Evolutionary conservation across 1,140 invertebrate genomes (phyloP), one percentile per base, ranked within the genome.

Genomic region (Drosophila micromelanica): DNA sequence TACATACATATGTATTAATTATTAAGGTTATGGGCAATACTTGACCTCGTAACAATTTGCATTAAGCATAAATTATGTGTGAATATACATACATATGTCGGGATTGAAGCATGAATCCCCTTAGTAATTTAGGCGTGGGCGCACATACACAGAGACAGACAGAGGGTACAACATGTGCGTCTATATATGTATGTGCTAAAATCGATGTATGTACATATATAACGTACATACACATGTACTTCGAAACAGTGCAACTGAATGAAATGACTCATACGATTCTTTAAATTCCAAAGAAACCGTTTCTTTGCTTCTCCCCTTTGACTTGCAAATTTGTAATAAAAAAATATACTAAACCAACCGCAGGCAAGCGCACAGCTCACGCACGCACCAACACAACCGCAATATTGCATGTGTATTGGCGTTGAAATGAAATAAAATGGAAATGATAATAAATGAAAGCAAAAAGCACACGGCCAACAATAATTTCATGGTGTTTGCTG

Each of bases 261-360:
- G 43, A 49, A 43, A 64, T 78, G 76, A 78, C 68, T 78, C 76
- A 78, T 78, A 32, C 59, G 30, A 76, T 78, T 78, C 46, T 76
- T 63, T 27, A 72, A 76, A 76, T 78, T 72, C 70, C 73, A 63
- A 74, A 70, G 64, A 74, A 77, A 69, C 52, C 70, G 57, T 68
- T 73, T 73, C 48, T 35, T 35, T 15, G 51, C 38, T 61, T 73
- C 37, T 62, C 20, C 51, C 63, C 73, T 74, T 71, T 64, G 43
- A 40, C 56, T 73, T 70, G 67, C 52, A 38, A 61, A 61, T 73
- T 74, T 70, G 57, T 54, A 52, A 64, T 48, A 42, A 61, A 51
- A 67, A 60, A 61, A 67, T 56, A 13, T 48, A 37, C 52, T 20
- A 13, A 23, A 23, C 20, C 20, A 23, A 27, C 27, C 27, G 5